Conservation (phyloP, 2,113 vertebrate species). For the Dissostichus mawsoni region DNA sequence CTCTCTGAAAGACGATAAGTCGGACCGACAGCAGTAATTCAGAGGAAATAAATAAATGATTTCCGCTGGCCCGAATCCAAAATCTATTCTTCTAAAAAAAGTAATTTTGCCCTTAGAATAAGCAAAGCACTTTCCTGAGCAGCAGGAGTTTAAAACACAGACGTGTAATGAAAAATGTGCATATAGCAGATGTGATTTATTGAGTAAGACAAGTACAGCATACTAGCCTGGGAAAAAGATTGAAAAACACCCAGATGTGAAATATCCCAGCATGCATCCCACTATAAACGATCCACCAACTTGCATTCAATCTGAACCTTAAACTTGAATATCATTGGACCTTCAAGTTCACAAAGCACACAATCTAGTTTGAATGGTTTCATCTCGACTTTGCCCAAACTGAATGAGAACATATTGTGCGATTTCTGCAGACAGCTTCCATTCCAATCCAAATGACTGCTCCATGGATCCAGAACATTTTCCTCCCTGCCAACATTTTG, state of each 20-base stretch:
- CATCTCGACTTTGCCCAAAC: neutral
- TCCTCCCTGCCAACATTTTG: neutral
- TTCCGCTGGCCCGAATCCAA: constrained; percentile 18
- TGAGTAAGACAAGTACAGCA: neutral
- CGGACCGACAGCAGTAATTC: constrained; percentile 27
- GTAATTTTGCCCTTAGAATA: neutral
- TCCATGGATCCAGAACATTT: neutral
- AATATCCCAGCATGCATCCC: too few relatives aligned
- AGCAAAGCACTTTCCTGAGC: constrained; percentile 10
- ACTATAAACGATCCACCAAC: too few relatives aligned
- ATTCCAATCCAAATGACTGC: neutral
- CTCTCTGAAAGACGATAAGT: constrained; percentile 35
- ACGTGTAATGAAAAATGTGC: neutral
- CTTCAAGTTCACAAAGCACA: neutral
- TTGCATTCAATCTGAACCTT: neutral
- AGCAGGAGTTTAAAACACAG: neutral
- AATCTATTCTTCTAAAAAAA: constrained; percentile 1
- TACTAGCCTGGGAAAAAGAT: neutral
- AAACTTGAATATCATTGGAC: neutral
- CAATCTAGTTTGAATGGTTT: neutral
- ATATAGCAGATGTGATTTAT: neutral
- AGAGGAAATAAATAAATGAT: constrained; percentile 51
- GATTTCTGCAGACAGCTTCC: neutral
- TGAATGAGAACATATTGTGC: neutral
- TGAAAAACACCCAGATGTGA: neutral